Evolutionary conservation across 2,888 invertebrate genomes (phyloP).

Genomic region (Atethmia centrago): DNA sequence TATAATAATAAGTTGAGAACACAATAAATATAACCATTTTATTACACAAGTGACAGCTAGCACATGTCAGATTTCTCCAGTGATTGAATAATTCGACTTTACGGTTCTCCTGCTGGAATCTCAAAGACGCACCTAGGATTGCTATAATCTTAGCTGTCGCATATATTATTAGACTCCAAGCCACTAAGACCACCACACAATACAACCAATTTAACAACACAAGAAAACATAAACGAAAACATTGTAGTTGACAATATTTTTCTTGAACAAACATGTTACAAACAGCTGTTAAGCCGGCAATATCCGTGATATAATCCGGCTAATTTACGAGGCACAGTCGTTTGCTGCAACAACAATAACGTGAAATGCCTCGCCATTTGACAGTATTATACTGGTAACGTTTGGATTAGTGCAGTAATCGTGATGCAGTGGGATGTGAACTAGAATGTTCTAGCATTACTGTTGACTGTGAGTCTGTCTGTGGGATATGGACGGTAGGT

Average conservation of each 20-base stretch:
- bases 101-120: too few species aligned
- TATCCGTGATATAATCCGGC: slow-evolving; percentile 66
- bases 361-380: slow-evolving; percentile 61
- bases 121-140: too few species aligned
- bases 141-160: background rate
- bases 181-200: slow-evolving; percentile 5
- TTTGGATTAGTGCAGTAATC: slow-evolving; percentile 65
- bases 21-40: too few species aligned
- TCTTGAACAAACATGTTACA: slow-evolving; percentile 51
- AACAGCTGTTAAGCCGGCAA: slow-evolving; percentile 59
- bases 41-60: too few species aligned
- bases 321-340: slow-evolving; percentile 64
- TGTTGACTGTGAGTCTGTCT: slow-evolving; percentile 45
- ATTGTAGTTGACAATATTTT: slow-evolving; percentile 50
- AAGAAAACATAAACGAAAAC: slow-evolving; percentile 41
- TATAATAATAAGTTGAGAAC: too few species aligned
- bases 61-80: too few species aligned
- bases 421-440: slow-evolving; percentile 62
- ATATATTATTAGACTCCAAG: background rate
- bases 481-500: slow-evolving; percentile 16
- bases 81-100: too few species aligned
- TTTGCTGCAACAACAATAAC: slow-evolving; percentile 53
- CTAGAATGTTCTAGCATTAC: slow-evolving; percentile 44
- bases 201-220: slow-evolving; percentile 2
- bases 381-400: slow-evolving; percentile 66